A percentile compares a stretch with the other conserved stretches of the same genome.
Evolutionary conservation across 1,140 invertebrate species (phyloP).

Genomic region (Conus ventricosus): DNA sequence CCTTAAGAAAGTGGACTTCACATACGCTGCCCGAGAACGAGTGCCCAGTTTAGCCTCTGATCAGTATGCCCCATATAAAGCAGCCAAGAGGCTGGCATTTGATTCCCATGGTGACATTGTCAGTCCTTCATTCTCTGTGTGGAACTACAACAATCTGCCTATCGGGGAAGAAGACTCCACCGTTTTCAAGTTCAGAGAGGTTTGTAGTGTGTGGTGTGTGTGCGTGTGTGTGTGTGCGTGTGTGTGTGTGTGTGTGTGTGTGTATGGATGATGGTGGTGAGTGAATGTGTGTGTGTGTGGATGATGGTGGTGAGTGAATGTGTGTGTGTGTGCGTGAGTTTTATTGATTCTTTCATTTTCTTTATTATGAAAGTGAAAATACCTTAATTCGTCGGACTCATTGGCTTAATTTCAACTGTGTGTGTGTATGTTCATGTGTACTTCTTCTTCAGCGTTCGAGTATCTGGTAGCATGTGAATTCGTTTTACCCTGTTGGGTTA

Average conservation of each 20-base stretch:
- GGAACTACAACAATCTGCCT: conserved; percentile 67
- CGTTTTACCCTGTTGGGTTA: too few relatives aligned
- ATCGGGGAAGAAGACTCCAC: conserved; percentile 19
- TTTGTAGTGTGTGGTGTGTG: conserved; percentile 40
- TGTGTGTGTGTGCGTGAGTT: too few relatives aligned
- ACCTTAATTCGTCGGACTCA: too few relatives aligned
- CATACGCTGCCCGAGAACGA: conserved; percentile 62
- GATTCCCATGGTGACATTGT: conserved; percentile 66
- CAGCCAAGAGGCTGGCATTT: conserved; percentile 70
- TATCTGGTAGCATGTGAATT: too few relatives aligned
- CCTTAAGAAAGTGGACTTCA: conserved; percentile 73
- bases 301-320: not conserved
- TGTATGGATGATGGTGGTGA: not conserved
- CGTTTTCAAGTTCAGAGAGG: conserved; percentile 60
- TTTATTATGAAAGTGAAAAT: too few relatives aligned
- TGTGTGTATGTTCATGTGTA: too few relatives aligned
- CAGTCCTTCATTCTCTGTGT: conserved; percentile 63
- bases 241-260: not conserved
- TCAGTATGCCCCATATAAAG: conserved; percentile 67
- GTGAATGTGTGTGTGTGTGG: not conserved
- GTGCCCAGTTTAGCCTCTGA: conserved; percentile 71
- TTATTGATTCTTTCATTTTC: too few relatives aligned
- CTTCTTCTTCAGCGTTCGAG: too few relatives aligned
- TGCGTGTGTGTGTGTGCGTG: too few relatives aligned
- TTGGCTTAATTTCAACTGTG: too few relatives aligned